Conservation (phyloP, 2,113 vertebrate genomes). For the Colaptes auratus region DNA sequence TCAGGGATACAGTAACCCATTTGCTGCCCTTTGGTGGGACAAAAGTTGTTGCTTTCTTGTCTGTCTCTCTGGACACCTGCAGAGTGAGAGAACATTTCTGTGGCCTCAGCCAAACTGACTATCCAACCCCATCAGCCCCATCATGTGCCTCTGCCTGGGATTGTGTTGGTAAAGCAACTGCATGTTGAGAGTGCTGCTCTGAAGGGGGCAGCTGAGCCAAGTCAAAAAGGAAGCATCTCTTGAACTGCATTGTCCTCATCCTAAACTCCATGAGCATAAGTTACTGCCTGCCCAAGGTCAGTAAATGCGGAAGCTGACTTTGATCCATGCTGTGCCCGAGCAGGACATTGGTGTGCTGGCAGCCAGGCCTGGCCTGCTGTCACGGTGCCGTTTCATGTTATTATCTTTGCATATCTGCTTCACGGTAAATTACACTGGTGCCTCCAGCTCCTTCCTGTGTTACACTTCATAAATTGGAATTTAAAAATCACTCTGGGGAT, state of each 20-base stretch:
- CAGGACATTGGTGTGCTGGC: accelerated
- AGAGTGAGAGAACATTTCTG: neutral
- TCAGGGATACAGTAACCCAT: neutral
- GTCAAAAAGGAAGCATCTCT: neutral
- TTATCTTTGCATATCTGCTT: neutral
- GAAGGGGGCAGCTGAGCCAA: accelerated
- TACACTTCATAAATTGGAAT: conserved; percentile 17
- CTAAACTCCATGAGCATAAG: neutral
- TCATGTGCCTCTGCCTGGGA: neutral
- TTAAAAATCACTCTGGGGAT: neutral
- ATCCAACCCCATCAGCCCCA: neutral
- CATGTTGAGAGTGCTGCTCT: accelerated
- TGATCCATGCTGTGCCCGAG: neutral
- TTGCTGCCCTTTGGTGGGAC: neutral
- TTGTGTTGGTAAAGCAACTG: neutral
- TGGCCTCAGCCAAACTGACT: neutral
- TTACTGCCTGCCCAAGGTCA: neutral
- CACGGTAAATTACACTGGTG: neutral
- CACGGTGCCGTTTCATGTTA: neutral
- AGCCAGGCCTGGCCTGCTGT: neutral
- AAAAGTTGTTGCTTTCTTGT: neutral
- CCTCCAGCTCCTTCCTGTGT: conserved; percentile 5
- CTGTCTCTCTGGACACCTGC: neutral
- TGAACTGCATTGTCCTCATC: neutral
- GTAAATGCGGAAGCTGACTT: neutral